Percentiles rank a stretch among this genome's conserved stretches.
Evolutionary conservation across 2,797 vertebrate genomes (phyloP).

Genomic region (Australoheros facetus): DNA sequence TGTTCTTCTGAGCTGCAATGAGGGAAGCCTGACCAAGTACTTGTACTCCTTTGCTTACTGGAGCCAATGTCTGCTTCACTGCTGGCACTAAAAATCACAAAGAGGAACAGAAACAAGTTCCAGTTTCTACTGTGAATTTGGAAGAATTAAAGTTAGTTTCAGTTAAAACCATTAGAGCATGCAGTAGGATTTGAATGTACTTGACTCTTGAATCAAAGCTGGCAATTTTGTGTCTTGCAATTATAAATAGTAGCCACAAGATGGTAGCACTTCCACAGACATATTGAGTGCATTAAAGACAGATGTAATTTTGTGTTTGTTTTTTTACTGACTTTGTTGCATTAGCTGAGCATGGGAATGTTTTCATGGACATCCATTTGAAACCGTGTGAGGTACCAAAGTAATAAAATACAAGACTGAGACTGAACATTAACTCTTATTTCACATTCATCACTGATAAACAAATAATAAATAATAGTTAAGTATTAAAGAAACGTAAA

Average conservation of each 20-base stretch:
- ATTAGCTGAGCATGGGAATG: not conserved
- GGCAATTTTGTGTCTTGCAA: not conserved
- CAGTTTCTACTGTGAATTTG: not conserved
- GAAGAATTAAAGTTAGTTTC: not conserved
- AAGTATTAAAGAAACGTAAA: not conserved
- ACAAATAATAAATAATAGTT: not conserved
- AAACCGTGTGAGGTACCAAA: not conserved
- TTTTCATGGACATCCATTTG: not conserved
- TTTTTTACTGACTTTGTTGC: not conserved
- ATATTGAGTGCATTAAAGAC: not conserved
- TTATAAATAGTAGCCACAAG: slow-evolving; percentile 36
- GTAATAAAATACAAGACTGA: not conserved
- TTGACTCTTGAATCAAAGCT: not conserved
- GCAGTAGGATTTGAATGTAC: not conserved
- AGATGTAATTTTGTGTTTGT: not conserved
- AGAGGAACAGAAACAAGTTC: not conserved
- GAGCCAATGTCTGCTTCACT: slow-evolving; percentile 84
- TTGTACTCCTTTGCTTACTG: slow-evolving; percentile 84
- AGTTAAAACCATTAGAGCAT: not conserved
- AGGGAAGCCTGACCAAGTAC: slow-evolving; percentile 78
- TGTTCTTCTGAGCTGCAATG: slow-evolving; percentile 86
- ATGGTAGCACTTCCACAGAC: slow-evolving; percentile 37
- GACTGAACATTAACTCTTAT: not conserved
- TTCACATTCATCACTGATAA: not conserved
- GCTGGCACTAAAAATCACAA: slow-evolving; percentile 73